Evolutionary conservation across 2,797 vertebrate species (phyloP), one percentile per base, ranked within the genome.

Genomic region (Tolypeutes matacus): DNA sequence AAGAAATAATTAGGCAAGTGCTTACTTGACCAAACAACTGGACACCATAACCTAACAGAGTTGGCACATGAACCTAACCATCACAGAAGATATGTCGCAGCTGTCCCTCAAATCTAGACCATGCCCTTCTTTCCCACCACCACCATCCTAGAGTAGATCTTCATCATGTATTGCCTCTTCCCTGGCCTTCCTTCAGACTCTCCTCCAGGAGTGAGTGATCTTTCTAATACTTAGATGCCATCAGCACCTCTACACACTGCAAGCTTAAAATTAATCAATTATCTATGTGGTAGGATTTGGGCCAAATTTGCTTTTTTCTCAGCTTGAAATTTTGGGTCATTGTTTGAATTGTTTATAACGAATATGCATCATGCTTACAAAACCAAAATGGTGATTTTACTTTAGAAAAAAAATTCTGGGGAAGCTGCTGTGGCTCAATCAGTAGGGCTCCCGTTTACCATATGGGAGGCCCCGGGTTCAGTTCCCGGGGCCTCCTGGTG

Each of bases 311-410:
- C 84, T 86, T 67, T 67, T 42, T 67, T 60, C 70, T 95, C 70
- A 77, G 46, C 77, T 89, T 94, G 39, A n/a, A 91, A 80, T 67
- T 73, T 93, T 91, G 87, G 89, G 29, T n/a, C 18, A 27, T 67
- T 62, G 39, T 73, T 91, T 94, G 46, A 83, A 80, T 89, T 94
- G 72, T 89, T 87, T 84, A 89, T 42, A 49, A 86, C 0, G 11
- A 49, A 4, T 36, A 25, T n/a, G n/a, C 29, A 31, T 64, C 78
- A 89, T 23, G 11, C 42, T 80, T 78, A 36, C 36, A 75, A 89
- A 82, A 82, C 62, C 56, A 86, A 62, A 29, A 80, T 5, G 6
- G n/a, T 78, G 58, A 77, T 91, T 91, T 91, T 83, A 86, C 72
- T 89, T 91, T 29, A 84, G 58, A 42, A 67, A 42, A n/a, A n/a